Evolutionary conservation across 2,113 vertebrate species (phyloP).

Genomic region (Sturnira hondurensis): DNA sequence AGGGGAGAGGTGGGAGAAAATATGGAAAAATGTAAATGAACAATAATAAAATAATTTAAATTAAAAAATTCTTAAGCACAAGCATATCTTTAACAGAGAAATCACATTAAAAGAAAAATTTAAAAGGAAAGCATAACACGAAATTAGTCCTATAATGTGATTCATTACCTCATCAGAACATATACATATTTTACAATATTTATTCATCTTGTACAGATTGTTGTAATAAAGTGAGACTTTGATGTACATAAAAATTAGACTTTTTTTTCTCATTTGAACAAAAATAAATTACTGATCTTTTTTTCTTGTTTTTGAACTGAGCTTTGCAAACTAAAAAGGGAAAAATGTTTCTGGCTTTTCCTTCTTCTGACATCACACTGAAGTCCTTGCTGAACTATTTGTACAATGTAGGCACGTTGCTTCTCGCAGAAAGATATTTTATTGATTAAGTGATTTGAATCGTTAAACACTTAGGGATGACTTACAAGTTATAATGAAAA

Average conservation of each 20-base stretch:
- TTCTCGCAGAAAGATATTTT: background rate
- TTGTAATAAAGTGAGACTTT: background rate
- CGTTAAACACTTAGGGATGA: background rate
- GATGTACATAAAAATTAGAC: background rate
- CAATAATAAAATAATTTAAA: too few relatives aligned
- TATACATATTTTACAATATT: background rate
- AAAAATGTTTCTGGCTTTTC: background rate
- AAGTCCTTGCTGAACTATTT: background rate
- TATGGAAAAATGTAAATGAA: too few relatives aligned
- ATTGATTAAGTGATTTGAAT: background rate
- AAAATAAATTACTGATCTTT: background rate
- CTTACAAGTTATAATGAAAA: background rate
- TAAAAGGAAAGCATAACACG: background rate
- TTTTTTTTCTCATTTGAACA: background rate
- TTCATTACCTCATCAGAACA: constrained; percentile 33
- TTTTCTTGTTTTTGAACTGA: background rate
- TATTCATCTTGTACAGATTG: background rate
- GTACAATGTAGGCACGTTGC: background rate
- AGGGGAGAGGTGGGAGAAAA: too few relatives aligned
- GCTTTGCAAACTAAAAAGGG: background rate
- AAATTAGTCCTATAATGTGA: background rate
- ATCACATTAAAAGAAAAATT: background rate
- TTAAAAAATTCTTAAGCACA: background rate
- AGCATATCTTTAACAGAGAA: background rate
- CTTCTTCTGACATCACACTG: background rate